Conservation (phyloP, 2,888 invertebrate species). For the Melipona beecheii region DNA sequence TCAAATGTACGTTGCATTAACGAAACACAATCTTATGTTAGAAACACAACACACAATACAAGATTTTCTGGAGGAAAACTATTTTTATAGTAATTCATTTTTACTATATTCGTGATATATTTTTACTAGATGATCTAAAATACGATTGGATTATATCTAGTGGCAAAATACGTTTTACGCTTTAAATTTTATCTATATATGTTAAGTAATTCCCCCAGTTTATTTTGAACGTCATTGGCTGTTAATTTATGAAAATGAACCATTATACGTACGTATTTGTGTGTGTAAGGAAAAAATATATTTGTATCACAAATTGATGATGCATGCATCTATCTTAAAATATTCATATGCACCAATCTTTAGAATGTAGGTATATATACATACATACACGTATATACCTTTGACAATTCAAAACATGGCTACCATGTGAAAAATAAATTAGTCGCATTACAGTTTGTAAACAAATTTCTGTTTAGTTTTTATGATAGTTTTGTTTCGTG, state of each 20-base stretch:
- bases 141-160: slow-evolving; percentile 35
- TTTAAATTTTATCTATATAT: slow-evolving; percentile 16
- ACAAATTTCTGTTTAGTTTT: slow-evolving; percentile 65
- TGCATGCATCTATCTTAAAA: slow-evolving; percentile 34
- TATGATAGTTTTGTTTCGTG: slow-evolving; percentile 38
- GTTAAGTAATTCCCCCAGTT: slow-evolving; percentile 8
- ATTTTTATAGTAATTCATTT: slow-evolving; percentile 21
- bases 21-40: slow-evolving; percentile 14
- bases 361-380: slow-evolving; percentile 39
- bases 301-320: slow-evolving; percentile 6
- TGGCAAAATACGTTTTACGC: slow-evolving; percentile 23
- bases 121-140: slow-evolving; percentile 35
- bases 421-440: slow-evolving; percentile 71
- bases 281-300: slow-evolving; percentile 3
- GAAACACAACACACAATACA: slow-evolving; percentile 18
- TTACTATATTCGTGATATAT: neutral
- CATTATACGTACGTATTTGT: neutral
- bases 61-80: slow-evolving; percentile 9
- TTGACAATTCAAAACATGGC: slow-evolving; percentile 74
- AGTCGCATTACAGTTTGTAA: slow-evolving; percentile 62
- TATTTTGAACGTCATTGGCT: slow-evolving; percentile 22
- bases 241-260: neutral
- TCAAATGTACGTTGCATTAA: slow-evolving; percentile 13
- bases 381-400: slow-evolving; percentile 28
- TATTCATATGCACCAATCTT: slow-evolving; percentile 30